phyloP scores from a whole-genome alignment of 92 coral and sea anemone species.

The Nematostella vectensis region DNA sequence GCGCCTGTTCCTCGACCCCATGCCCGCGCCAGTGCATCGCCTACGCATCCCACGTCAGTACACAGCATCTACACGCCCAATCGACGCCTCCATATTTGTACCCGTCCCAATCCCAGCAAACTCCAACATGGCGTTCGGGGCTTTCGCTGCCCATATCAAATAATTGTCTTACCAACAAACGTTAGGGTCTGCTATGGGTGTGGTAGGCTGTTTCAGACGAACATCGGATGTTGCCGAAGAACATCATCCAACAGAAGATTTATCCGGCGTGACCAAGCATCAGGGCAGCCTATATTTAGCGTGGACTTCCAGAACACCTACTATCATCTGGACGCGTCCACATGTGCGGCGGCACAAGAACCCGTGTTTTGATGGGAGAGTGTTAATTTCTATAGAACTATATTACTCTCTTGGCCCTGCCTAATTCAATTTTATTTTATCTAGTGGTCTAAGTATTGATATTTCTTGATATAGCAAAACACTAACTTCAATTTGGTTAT shows the following conservation, averaged over 20 bases:
- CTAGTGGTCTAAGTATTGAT: background rate
- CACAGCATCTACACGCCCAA: background rate
- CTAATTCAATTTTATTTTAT: no score
- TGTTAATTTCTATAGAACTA: background rate
- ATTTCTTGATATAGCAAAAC: background rate
- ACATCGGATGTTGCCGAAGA: background rate
- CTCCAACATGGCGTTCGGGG: background rate
- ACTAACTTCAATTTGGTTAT: no score
- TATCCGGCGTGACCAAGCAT: conserved; percentile 1
- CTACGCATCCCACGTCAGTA: background rate
- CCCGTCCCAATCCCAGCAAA: background rate
- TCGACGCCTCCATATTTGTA: background rate
- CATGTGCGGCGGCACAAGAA: conserved; percentile 1
- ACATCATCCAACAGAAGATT: background rate
- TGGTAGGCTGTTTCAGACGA: background rate
- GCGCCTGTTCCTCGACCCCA: background rate
- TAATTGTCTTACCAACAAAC: background rate
- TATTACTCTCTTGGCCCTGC: background rate
- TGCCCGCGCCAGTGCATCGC: no score
- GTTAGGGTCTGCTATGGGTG: background rate
- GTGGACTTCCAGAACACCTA: background rate
- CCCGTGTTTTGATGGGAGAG: background rate
- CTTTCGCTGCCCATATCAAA: background rate
- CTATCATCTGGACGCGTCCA: background rate
- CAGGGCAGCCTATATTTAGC: background rate